A percentile compares a stretch with the other conserved stretches of the same genome.
These are phyloP conservation scores for Catharus fuscescens DNA, from an alignment of 2,113 vertebrate species.

Conservation along the genomic window DNA sequence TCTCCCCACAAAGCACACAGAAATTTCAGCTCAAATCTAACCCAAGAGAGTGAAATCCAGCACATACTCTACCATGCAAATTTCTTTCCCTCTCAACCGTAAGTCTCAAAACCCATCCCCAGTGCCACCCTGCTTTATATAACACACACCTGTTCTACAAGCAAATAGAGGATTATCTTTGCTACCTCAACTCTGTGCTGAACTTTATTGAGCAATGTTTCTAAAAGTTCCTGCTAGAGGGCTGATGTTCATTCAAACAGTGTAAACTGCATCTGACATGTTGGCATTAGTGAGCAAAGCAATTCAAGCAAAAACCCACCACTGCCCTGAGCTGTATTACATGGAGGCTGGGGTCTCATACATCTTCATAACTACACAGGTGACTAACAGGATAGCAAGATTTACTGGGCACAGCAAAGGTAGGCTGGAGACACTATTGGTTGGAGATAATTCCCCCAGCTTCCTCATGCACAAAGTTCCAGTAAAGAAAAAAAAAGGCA, in stretches of 20 bases:
- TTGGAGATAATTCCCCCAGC: not conserved
- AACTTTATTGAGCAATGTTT: conserved; percentile 51
- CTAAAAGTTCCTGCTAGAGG: conserved; percentile 59
- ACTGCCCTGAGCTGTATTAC: conserved; percentile 57
- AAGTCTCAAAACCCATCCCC: not conserved
- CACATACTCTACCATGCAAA: not conserved
- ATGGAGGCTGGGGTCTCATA: conserved; percentile 35
- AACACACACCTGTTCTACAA: not conserved
- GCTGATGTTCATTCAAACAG: conserved; percentile 64
- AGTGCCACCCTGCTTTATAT: not conserved
- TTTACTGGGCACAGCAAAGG: not conserved
- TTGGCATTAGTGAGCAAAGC: conserved; percentile 18
- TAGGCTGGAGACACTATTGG: not conserved
- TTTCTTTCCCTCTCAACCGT: not conserved
- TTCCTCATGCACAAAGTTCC: not conserved
- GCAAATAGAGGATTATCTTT: conserved; percentile 30
- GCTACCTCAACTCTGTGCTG: not conserved
- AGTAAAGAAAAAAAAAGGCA: not conserved
- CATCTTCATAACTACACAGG: conserved; percentile 54
- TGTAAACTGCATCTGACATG: conserved; percentile 70
- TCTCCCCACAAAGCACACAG: not conserved
- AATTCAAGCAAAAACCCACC: conserved; percentile 53
- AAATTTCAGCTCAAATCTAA: not conserved
- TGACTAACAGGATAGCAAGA: conserved; percentile 47
- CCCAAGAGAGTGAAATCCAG: not conserved